Conservation (phyloP, 2,797 vertebrate species). For the Paramormyrops hopkinsi region DNA sequence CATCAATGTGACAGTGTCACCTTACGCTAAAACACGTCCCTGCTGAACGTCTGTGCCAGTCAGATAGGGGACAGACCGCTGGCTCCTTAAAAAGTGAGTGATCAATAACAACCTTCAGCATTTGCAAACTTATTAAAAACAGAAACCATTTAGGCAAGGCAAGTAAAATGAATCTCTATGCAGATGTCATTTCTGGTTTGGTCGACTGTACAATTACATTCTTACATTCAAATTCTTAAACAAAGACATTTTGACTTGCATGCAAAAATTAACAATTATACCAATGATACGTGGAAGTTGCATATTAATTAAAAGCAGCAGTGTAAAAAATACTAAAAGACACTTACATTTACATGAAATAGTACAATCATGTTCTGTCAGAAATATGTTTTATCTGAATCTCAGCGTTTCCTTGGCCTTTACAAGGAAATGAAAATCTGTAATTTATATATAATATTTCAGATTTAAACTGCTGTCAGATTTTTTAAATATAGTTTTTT, state of each 20-base stretch:
- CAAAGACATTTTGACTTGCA: not conserved
- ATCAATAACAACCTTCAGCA: not conserved
- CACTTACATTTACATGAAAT: not conserved
- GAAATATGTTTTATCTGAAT: not conserved
- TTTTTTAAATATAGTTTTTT: constrained; percentile 26
- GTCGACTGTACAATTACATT: not conserved
- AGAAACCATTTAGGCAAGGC: not conserved
- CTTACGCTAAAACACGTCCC: not conserved
- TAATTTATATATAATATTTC: not conserved
- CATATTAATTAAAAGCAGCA: not conserved
- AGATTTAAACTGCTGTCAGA: not conserved
- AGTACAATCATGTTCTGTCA: not conserved
- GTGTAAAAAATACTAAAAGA: not conserved
- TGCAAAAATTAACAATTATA: not conserved
- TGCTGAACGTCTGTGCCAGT: not conserved
- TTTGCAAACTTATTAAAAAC: not conserved
- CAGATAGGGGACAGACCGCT: not conserved
- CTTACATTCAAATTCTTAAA: not conserved
- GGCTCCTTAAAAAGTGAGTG: not conserved
- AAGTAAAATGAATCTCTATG: not conserved
- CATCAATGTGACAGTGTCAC: not conserved
- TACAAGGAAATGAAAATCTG: not conserved
- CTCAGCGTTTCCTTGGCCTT: not conserved
- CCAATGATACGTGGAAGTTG: not conserved
- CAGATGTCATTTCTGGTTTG: not conserved